Percentiles rank a stretch among this genome's conserved stretches.
Conservation (phyloP, 1,140 invertebrate species). For the Euwallacea similis region DNA sequence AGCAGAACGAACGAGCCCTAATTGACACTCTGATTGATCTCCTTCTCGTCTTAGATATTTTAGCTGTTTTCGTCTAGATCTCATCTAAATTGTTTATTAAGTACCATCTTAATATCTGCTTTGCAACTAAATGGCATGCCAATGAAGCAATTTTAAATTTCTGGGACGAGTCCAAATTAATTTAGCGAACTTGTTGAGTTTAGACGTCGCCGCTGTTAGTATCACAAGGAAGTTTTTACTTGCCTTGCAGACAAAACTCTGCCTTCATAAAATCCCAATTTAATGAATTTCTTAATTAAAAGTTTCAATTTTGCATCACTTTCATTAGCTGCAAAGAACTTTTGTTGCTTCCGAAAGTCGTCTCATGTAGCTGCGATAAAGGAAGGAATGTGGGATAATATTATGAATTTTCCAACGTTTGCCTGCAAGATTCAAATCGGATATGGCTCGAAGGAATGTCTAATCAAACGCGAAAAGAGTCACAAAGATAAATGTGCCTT, state of each 20-base stretch:
- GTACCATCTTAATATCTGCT: not conserved
- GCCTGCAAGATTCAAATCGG: constrained; percentile 7
- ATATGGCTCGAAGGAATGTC: constrained; percentile 14
- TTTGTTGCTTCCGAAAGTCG: not conserved
- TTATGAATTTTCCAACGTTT: not conserved
- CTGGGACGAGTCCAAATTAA: constrained; percentile 12
- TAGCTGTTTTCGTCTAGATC: no score
- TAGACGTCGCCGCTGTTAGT: not conserved
- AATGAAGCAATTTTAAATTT: constrained; percentile 2
- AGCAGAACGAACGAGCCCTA: not conserved
- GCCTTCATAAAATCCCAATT: constrained; percentile 6
- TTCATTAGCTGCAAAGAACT: not conserved
- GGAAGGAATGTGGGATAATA: not conserved
- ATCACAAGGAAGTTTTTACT: constrained; percentile 7
- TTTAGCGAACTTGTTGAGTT: constrained; percentile 14
- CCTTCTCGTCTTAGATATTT: no score
- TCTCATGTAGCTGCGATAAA: not conserved
- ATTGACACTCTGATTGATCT: not conserved
- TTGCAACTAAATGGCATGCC: not conserved
- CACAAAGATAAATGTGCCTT: constrained; percentile 20
- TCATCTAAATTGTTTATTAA: no score
- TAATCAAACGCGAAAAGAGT: constrained; percentile 10
- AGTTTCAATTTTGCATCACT: not conserved
- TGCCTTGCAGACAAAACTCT: not conserved
- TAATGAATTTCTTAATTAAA: constrained; percentile 20